Conservation (phyloP, 2,888 invertebrate genomes). For the Xanthia icteritia region DNA sequence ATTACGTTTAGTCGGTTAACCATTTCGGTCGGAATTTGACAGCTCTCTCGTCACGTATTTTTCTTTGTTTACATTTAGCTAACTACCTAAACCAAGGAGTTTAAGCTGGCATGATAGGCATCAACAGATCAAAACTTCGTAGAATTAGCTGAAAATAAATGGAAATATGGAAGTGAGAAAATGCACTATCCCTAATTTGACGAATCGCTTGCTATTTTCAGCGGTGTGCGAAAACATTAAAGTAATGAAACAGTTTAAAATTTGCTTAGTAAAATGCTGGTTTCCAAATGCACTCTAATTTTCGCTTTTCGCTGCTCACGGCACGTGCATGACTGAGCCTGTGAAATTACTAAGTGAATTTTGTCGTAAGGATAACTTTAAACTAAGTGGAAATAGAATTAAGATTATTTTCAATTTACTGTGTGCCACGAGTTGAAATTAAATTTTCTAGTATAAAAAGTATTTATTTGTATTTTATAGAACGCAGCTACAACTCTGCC, state of each 20-base stretch:
- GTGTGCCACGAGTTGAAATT: neutral
- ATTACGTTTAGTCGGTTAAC: too few species aligned
- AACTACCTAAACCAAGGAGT: too few species aligned
- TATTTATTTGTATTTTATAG: neutral
- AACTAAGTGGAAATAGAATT: neutral
- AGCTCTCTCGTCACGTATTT: too few species aligned
- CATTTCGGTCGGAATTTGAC: too few species aligned
- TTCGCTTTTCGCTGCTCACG: slow-evolving; percentile 38
- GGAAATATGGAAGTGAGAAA: slow-evolving; percentile 23
- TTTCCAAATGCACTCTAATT: slow-evolving; percentile 49
- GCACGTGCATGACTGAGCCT: slow-evolving; percentile 18
- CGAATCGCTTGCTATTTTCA: slow-evolving; percentile 40
- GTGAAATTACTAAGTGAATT: slow-evolving; percentile 37
- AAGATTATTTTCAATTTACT: slow-evolving; percentile 23
- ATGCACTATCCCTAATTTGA: slow-evolving; percentile 32
- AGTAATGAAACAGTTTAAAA: slow-evolving; percentile 53
- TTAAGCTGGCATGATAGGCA: slow-evolving; percentile 19
- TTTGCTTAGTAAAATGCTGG: slow-evolving; percentile 46
- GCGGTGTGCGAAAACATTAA: slow-evolving; percentile 45
- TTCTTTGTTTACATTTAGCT: too few species aligned
- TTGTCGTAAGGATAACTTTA: slow-evolving; percentile 22
- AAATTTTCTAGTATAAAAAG: neutral
- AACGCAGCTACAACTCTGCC: neutral
- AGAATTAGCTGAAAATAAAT: slow-evolving; percentile 22
- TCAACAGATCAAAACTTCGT: slow-evolving; percentile 25